Evolutionary conservation across 2,113 vertebrate genomes (phyloP).

Genomic region (Plectropomus leopardus): DNA sequence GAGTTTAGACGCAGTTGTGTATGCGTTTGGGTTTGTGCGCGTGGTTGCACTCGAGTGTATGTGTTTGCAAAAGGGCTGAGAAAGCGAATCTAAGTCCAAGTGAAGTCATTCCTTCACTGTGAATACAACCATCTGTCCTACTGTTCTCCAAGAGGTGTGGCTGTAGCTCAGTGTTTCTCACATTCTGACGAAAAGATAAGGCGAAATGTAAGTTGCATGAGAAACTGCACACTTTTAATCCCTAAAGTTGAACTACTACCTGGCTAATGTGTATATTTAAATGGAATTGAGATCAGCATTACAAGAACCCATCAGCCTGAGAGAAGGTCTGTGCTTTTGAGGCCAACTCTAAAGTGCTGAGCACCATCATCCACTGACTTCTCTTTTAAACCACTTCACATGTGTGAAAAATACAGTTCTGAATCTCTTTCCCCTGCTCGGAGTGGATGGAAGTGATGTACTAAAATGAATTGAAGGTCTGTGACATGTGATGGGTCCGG

Average conservation of each 20-base stretch:
- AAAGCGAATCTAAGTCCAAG: constrained; percentile 34
- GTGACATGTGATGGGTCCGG: constrained; percentile 41
- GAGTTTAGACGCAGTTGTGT: constrained; percentile 61
- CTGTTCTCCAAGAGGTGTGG: constrained; percentile 26
- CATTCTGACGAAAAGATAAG: neutral
- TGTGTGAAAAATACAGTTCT: constrained; percentile 23
- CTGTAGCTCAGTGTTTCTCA: neutral
- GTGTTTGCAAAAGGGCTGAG: constrained; percentile 6
- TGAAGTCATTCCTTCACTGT: constrained; percentile 47
- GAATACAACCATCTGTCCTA: constrained; percentile 38
- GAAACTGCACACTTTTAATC: neutral
- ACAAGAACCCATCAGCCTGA: constrained; percentile 4
- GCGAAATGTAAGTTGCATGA: neutral
- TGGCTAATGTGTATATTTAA: constrained; percentile 40
- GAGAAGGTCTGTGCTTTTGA: constrained; percentile 29
- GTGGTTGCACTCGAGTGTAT: neutral
- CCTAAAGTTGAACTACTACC: constrained; percentile 10
- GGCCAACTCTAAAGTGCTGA: constrained; percentile 25
- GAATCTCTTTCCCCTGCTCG: constrained; percentile 16
- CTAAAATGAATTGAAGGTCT: constrained; percentile 43
- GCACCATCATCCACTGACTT: constrained; percentile 35
- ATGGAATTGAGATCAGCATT: constrained; percentile 32
- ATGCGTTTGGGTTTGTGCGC: constrained; percentile 18
- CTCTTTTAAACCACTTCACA: constrained; percentile 51
- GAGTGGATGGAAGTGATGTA: constrained; percentile 19